Percentiles rank a stretch among this genome's conserved stretches.
Conservation (phyloP, 1,140 invertebrate genomes). For the Cotesia vestalis region DNA sequence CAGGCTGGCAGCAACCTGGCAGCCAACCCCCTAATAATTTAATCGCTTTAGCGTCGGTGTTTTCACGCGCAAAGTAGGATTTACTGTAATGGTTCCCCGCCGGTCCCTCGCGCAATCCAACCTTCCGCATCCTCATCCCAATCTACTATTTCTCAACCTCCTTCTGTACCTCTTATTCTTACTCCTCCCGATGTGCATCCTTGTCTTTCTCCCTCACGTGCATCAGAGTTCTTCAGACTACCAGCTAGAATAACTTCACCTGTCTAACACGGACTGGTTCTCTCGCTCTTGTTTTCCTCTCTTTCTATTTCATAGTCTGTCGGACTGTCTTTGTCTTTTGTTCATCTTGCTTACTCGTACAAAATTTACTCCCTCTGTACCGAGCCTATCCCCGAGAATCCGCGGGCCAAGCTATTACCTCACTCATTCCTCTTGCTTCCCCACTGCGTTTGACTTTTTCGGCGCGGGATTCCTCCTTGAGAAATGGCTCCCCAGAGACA, state of each 20-base stretch:
- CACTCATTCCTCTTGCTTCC: conserved; percentile 8
- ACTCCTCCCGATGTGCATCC: not conserved
- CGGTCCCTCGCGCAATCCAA: conserved; percentile 33
- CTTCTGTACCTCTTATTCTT: not conserved
- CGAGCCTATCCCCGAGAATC: conserved; percentile 24
- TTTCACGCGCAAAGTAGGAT: conserved; percentile 50
- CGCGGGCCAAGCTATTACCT: conserved; percentile 26
- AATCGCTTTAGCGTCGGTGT: conserved; percentile 50
- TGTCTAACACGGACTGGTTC: conserved; percentile 12
- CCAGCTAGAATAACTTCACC: conserved; percentile 20
- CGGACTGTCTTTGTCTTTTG: not conserved
- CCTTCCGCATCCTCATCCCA: conserved; percentile 13
- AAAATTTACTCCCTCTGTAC: conserved; percentile 17
- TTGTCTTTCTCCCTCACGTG: conserved; percentile 7
- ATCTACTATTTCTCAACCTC: not conserved
- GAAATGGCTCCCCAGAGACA: conserved; percentile 26
- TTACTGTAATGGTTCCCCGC: conserved; percentile 47
- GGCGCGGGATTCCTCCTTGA: conserved; percentile 23
- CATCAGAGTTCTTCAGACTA: not conserved
- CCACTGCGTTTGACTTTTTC: conserved; percentile 25
- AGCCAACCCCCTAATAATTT: conserved; percentile 48
- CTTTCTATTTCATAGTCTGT: not conserved
- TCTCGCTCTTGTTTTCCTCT: not conserved
- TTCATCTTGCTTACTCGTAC: conserved; percentile 1
- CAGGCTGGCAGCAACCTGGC: conserved; percentile 36